Evolutionary conservation across 2,797 vertebrate species (phyloP).

Genomic region (Danio aesculapii): DNA sequence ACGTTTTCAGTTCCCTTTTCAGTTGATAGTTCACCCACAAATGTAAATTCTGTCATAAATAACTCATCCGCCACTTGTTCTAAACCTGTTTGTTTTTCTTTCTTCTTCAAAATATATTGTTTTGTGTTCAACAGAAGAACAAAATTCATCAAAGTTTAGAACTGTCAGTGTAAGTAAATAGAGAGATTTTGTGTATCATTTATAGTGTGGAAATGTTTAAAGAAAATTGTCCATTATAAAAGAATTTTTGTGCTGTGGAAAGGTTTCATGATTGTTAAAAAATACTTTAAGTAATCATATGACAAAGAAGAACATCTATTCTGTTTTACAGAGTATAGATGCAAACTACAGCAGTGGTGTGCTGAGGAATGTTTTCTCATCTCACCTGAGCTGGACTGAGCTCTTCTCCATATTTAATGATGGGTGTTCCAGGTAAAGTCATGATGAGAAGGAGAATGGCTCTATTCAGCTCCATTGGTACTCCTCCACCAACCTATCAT

Average conservation of each 20-base stretch:
- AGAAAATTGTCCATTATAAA: background rate
- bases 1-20: too few relatives aligned
- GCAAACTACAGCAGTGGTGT: background rate
- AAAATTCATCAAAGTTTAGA: too few relatives aligned
- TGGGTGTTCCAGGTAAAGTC: conserved; percentile 81
- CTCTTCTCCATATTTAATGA: conserved; percentile 71
- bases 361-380: background rate
- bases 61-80: too few relatives aligned
- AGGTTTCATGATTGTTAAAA: background rate
- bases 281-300: background rate
- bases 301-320: background rate
- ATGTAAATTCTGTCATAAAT: too few relatives aligned
- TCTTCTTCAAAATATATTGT: too few relatives aligned
- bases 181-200: background rate
- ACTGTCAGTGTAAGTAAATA: background rate
- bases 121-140: too few relatives aligned
- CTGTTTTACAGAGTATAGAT: background rate
- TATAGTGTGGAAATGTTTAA: background rate
- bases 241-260: background rate
- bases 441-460: conserved; percentile 77
- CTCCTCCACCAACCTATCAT: conserved; percentile 71
- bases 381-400: conserved; percentile 66
- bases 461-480: conserved; percentile 66
- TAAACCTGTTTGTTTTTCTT: too few relatives aligned
- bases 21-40: too few relatives aligned